Conservation (phyloP, 2,113 vertebrate species). For the Sorex fumeus region DNA sequence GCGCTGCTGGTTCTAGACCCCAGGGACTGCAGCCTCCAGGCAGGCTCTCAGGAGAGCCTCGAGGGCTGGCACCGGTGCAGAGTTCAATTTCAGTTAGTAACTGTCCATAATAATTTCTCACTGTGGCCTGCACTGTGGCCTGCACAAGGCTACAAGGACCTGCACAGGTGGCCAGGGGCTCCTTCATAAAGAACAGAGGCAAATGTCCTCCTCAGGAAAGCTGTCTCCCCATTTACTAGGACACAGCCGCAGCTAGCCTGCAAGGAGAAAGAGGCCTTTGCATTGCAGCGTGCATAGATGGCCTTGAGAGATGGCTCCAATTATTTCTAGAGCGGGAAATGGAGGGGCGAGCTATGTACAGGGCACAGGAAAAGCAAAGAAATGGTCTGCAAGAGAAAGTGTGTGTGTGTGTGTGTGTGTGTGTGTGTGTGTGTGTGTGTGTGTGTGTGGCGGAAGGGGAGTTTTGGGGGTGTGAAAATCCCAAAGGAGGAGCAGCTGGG, state of each 20-base stretch:
- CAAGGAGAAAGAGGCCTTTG: background rate
- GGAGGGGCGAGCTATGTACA: background rate
- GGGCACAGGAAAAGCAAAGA: background rate
- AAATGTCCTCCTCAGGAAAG: conserved; percentile 1
- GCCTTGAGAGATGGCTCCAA: conserved; percentile 27
- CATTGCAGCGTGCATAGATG: conserved; percentile 2
- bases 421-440: background rate
- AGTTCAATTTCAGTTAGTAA: conserved; percentile 59
- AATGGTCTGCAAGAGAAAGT: background rate
- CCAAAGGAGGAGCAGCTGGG: conserved; percentile 63
- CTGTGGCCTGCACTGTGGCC: background rate
- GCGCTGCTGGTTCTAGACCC: background rate
- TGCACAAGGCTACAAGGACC: background rate
- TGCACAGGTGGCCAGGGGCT: background rate
- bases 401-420: background rate
- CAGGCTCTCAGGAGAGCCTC: conserved; percentile 34
- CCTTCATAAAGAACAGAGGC: background rate
- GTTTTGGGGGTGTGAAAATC: background rate
- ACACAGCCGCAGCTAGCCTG: background rate
- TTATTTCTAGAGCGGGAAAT: background rate
- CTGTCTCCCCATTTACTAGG: background rate
- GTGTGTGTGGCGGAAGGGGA: conserved; percentile 5
- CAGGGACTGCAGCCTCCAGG: background rate
- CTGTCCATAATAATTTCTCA: conserved; percentile 14
- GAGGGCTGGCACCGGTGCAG: background rate